Percentiles rank a stretch among this genome's conserved stretches.
Conservation (phyloP, 2,113 vertebrate genomes). For the Oncorhynchus kisutch region DNA sequence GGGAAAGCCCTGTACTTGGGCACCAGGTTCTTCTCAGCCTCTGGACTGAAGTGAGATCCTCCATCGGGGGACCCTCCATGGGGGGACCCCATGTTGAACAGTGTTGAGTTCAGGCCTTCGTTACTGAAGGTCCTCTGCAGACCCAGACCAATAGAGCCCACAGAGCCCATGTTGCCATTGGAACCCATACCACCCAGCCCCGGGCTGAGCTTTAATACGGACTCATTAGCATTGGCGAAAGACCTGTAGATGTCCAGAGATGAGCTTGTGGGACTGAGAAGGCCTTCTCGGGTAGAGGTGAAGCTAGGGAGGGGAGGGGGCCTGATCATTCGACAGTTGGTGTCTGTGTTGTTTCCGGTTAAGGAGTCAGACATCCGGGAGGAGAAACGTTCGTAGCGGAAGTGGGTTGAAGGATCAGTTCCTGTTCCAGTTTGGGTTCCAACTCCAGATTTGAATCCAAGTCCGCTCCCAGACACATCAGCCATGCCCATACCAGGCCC, state of each 20-base stretch:
- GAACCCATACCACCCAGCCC: neutral
- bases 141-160: slow-evolving; percentile 1
- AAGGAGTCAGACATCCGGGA: slow-evolving; percentile 53
- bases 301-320: slow-evolving; percentile 13
- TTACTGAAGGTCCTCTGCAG: slow-evolving; percentile 63
- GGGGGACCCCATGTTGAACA: slow-evolving; percentile 10
- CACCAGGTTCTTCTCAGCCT: slow-evolving; percentile 37
- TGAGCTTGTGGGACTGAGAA: slow-evolving; percentile 40
- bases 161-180: neutral
- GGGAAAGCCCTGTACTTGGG: slow-evolving; percentile 62
- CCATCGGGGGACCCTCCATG: neutral
- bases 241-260: slow-evolving; percentile 45
- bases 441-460: neutral
- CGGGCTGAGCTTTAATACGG: slow-evolving; percentile 34
- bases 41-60: slow-evolving; percentile 33
- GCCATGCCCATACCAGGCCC: neutral
- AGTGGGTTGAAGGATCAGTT: neutral
- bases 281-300: slow-evolving; percentile 5
- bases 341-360: slow-evolving; percentile 28
- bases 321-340: slow-evolving; percentile 30
- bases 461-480: neutral
- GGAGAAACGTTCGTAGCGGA: slow-evolving; percentile 61
- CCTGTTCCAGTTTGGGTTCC: neutral
- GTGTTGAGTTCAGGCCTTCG: slow-evolving; percentile 11
- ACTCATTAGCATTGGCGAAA: slow-evolving; percentile 29